A percentile compares a stretch with the other conserved stretches of the same genome.
Conservation (phyloP, 2,888 invertebrate genomes). For the Aromia moschata region DNA sequence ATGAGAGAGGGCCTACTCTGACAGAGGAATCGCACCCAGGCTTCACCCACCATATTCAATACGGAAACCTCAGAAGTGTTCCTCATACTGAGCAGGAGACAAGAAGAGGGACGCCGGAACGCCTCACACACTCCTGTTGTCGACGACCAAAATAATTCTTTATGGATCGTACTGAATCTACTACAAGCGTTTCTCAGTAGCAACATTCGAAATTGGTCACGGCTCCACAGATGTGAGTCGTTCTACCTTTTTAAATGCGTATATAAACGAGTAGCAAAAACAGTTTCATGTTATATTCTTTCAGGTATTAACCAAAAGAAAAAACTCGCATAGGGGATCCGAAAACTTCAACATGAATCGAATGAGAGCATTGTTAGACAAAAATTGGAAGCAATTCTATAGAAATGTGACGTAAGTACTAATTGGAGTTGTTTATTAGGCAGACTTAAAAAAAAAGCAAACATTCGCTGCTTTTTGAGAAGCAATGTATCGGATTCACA, state of each 20-base stretch:
- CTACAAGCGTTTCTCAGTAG: constrained; percentile 41
- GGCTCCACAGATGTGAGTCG: constrained; percentile 50
- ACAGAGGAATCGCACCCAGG: too few species aligned
- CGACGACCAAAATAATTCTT: constrained; percentile 41
- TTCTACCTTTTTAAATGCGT: background rate
- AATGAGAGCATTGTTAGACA: constrained; percentile 45
- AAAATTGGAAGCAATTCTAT: constrained; percentile 52
- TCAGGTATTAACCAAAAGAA: constrained; percentile 30
- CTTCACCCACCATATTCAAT: constrained; percentile 73
- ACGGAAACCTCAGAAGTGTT: constrained; percentile 87
- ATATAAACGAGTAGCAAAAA: too few species aligned
- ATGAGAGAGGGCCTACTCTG: constrained; percentile 87
- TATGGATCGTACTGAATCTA: constrained; percentile 35
- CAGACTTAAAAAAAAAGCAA: too few species aligned
- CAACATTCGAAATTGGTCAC: constrained; percentile 45
- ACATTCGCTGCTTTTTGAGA: too few species aligned
- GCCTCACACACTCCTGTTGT: constrained; percentile 36
- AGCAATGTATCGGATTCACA: too few species aligned
- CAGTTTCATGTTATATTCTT: background rate
- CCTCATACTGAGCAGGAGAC: constrained; percentile 77
- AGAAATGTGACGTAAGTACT: constrained; percentile 50
- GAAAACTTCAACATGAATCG: constrained; percentile 40
- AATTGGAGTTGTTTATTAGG: too few species aligned
- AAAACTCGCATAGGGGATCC: constrained; percentile 32
- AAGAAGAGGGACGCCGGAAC: constrained; percentile 62